Evolutionary conservation across 2,888 invertebrate species (phyloP), one percentile per base, ranked within the genome.

Genomic region (Lochmaea crataegi): DNA sequence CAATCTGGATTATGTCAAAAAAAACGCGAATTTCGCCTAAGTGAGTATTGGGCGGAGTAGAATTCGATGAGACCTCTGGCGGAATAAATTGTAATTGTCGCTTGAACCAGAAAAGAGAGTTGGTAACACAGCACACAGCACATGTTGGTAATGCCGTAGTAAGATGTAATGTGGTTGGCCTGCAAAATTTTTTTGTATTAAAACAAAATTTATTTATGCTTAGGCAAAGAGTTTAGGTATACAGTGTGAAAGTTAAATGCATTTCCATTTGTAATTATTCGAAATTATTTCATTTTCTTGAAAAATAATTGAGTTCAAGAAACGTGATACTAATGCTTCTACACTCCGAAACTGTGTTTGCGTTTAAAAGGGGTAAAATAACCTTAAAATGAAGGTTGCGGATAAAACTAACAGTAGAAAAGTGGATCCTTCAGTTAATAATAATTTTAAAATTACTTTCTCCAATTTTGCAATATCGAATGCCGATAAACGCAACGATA

Each of bases 351-450:
- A 18, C 10, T 53, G 2, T 16, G 18, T 53, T 16, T 18, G 10
- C 11, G 10, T 16, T 16, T 9, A 18, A 53, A 18, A 53, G 10
- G 0, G 16, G 16, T 53, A 53, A 2, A 53, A 53, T 58, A 58
- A 58, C 26, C 58, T 32, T 14, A 58, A 32, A 58, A 58, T 32
- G 58, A 32, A 32, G 58, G 58, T 26, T 14, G n/a, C 26, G 2
- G 32, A 32, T 26, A 58, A 26, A 58, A 32, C 14, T 10, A 57
- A 57, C 14, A 58, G 32, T 32, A 66, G 58, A 58, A 67, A 57
- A 67, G 57, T 57, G 26, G 56, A 26, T 45, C 22, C 22, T 2
- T 42, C 67, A 22, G 22, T 26, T 14, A 67, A 67, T 18, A 67
- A 67, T 18, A 22, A 56, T 22, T 42, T 58, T 14, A 67, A 67